Percentiles rank a stretch among this genome's conserved stretches.
Conservation (phyloP, 2,888 invertebrate genomes). For the Leptinotarsa haldemani region DNA sequence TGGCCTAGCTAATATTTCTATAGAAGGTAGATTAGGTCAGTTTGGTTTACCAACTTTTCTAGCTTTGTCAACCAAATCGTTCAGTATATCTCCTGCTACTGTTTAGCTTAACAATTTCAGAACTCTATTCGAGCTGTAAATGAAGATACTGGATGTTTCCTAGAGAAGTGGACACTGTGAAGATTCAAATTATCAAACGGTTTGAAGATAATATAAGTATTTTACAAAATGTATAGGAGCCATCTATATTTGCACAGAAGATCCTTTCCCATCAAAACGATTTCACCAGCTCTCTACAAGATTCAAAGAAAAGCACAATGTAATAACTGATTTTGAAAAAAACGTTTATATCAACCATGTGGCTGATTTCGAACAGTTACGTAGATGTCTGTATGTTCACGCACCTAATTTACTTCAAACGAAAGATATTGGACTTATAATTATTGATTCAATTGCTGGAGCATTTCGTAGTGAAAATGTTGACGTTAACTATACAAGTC, state of each 20-base stretch:
- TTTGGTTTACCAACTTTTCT: too few species aligned
- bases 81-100: too few species aligned
- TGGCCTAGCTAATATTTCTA: too few species aligned
- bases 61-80: too few species aligned
- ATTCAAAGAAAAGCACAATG: slow-evolving; percentile 55
- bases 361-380: slow-evolving; percentile 70
- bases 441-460: slow-evolving; percentile 82
- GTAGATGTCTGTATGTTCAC: slow-evolving; percentile 68
- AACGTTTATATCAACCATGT: slow-evolving; percentile 77
- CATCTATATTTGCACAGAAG: slow-evolving; percentile 83
- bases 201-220: background rate
- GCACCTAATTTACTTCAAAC: slow-evolving; percentile 68
- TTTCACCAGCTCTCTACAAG: slow-evolving; percentile 69
- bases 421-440: slow-evolving; percentile 68
- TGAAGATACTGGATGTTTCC: too few species aligned
- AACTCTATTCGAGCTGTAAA: too few species aligned
- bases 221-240: slow-evolving; percentile 60
- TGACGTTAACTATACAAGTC: slow-evolving; percentile 62
- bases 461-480: slow-evolving; percentile 72
- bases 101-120: too few species aligned
- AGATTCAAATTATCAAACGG: background rate
- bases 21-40: too few species aligned
- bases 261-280: slow-evolving; percentile 78
- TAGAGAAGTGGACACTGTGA: background rate
- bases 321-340: slow-evolving; percentile 66